These are phyloP conservation scores for Chaunax sp. DNA, from an alignment of 2,797 vertebrate genomes.

Conservation along the genomic window DNA sequence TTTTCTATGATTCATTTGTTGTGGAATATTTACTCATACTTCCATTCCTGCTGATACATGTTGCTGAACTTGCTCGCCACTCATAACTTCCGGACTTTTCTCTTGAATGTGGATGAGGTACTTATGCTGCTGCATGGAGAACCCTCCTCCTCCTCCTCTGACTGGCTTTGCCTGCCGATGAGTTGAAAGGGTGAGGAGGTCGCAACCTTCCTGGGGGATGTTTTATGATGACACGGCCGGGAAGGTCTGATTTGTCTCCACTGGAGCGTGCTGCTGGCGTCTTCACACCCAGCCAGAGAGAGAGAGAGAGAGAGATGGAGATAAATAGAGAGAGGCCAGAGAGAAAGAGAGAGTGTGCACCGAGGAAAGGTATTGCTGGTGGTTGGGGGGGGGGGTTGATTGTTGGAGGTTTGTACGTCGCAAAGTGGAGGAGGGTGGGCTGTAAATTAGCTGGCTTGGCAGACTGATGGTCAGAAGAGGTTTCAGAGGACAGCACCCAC, in stretches of 20 bases:
- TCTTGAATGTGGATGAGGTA: constrained; percentile 36
- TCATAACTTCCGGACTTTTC: constrained; percentile 16
- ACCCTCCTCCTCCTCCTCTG: constrained; percentile 37
- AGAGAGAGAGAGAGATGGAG: constrained; percentile 33
- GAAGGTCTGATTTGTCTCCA: constrained; percentile 82
- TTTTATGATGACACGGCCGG: constrained; percentile 80
- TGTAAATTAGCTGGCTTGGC: constrained; percentile 80
- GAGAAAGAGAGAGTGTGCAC: constrained; percentile 42
- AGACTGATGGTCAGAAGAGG: constrained; percentile 72
- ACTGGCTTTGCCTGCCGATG: constrained; percentile 68
- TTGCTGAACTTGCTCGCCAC: neutral
- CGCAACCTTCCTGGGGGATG: constrained; percentile 79
- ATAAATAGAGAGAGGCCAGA: constrained; percentile 38
- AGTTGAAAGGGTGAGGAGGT: constrained; percentile 86
- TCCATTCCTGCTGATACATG: constrained; percentile 14
- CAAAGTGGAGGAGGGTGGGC: constrained; percentile 49
- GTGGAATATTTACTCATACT: constrained; percentile 23
- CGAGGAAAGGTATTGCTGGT: constrained; percentile 32
- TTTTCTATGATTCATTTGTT: constrained; percentile 20
- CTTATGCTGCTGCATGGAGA: constrained; percentile 70
- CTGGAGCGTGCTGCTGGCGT: constrained; percentile 78
- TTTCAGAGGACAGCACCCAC: constrained; percentile 74
- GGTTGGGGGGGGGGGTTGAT: neutral
- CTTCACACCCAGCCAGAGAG: constrained; percentile 74
- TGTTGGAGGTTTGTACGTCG: constrained; percentile 35